Conservation (phyloP, 2,797 vertebrate species). For the Artibeus lituratus region DNA sequence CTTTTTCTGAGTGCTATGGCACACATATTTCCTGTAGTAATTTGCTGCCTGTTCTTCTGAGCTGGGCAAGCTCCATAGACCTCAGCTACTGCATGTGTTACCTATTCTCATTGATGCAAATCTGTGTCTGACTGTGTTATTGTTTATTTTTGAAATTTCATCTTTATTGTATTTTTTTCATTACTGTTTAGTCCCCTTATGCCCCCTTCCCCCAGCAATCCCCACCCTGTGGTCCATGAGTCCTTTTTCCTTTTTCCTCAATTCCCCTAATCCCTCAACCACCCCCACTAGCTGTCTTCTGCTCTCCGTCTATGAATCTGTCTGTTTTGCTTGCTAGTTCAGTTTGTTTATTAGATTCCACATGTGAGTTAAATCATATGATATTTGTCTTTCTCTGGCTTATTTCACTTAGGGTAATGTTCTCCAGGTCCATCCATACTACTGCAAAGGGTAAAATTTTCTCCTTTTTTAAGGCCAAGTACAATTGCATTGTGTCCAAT, state of each 20-base stretch:
- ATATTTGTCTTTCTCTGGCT: not conserved
- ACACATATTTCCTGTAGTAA: conserved; percentile 43
- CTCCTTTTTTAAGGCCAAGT: not conserved
- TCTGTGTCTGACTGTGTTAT: conserved; percentile 29
- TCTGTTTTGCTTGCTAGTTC: not conserved
- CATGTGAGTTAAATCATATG: not conserved
- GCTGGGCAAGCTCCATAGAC: not conserved
- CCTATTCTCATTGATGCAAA: not conserved
- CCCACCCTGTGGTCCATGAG: too few species aligned
- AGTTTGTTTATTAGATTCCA: not conserved
- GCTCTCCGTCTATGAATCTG: too few species aligned
- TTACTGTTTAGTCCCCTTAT: not conserved
- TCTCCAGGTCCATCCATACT: not conserved
- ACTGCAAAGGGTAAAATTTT: not conserved
- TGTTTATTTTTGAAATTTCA: not conserved
- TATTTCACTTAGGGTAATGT: not conserved
- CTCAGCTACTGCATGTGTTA: not conserved
- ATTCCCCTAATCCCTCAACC: too few species aligned
- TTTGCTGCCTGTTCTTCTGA: not conserved
- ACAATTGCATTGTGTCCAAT: not conserved
- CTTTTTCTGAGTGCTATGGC: not conserved
- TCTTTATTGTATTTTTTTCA: not conserved
- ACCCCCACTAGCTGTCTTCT: too few species aligned
- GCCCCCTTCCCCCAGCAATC: not conserved
- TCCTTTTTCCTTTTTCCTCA: too few species aligned